phyloP scores from a whole-genome alignment of 1,140 invertebrate species.

The Heliconius hewitsoni region DNA sequence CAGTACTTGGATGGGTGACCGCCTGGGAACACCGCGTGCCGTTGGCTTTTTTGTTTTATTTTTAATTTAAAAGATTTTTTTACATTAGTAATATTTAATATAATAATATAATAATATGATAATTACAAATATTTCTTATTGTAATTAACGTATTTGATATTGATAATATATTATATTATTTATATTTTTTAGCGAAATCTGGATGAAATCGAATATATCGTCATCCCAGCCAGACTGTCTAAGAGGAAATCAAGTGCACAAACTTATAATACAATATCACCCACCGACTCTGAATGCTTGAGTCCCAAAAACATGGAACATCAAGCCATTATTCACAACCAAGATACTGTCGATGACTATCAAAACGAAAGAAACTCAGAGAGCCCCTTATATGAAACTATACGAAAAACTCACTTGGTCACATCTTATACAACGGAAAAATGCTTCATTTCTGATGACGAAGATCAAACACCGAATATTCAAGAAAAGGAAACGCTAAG shows the following conservation, averaged over 20 bases:
- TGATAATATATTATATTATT: background rate
- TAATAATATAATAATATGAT: no score
- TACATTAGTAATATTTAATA: background rate
- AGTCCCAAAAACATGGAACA: constrained; percentile 58
- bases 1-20: constrained; percentile 48
- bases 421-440: constrained; percentile 49
- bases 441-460: constrained; percentile 56
- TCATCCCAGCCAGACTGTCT: constrained; percentile 59
- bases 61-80: background rate
- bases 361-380: constrained; percentile 51
- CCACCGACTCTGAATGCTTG: constrained; percentile 60
- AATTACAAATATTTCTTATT: no score
- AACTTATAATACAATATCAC: constrained; percentile 57
- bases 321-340: constrained; percentile 52
- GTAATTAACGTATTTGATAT: no score
- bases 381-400: constrained; percentile 59
- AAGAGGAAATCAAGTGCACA: constrained; percentile 54
- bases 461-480: constrained; percentile 42
- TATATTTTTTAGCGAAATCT: constrained; percentile 55
- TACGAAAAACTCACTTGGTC: constrained; percentile 46
- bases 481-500: constrained; percentile 62
- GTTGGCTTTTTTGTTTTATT: constrained; percentile 33
- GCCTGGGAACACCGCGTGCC: constrained; percentile 45
- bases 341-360: constrained; percentile 52
- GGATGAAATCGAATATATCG: constrained; percentile 66